Conservation (phyloP, 2,888 invertebrate genomes). For the Lasioglossum morio region DNA sequence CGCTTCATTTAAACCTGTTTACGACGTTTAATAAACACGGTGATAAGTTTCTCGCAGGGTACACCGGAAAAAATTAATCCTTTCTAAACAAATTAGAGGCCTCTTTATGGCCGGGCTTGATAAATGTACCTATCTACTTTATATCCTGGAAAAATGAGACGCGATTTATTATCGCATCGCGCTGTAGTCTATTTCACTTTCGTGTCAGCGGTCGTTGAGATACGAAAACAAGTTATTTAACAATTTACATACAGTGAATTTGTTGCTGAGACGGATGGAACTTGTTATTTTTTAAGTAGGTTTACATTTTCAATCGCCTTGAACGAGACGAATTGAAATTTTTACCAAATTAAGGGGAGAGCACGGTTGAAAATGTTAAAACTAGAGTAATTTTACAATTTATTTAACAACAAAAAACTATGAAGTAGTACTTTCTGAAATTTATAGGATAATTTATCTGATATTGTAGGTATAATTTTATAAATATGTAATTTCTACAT, state of each 20-base stretch:
- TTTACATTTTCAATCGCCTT: not conserved
- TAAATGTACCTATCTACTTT: not conserved
- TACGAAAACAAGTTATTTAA: conserved; percentile 4
- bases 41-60: conserved; percentile 10
- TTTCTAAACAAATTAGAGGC: conserved; percentile 36
- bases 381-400: not conserved
- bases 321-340: not conserved
- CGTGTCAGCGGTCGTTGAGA: not conserved
- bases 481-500: not conserved
- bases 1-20: conserved; percentile 32
- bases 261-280: not conserved
- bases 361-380: not conserved
- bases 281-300: not conserved
- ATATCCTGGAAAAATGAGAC: not conserved
- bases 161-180: conserved; percentile 21
- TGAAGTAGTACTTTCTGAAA: too few species aligned
- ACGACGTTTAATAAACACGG: conserved; percentile 24
- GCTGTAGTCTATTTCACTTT: not conserved
- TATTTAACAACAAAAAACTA: not conserved
- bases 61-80: not conserved
- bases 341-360: not conserved
- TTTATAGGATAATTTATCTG: too few species aligned
- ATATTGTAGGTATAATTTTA: too few species aligned
- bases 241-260: not conserved
- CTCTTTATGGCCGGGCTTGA: conserved; percentile 14